phyloP scores from a whole-genome alignment of 1,140 invertebrate species.

The Pseudomyrmex dendroicus region DNA sequence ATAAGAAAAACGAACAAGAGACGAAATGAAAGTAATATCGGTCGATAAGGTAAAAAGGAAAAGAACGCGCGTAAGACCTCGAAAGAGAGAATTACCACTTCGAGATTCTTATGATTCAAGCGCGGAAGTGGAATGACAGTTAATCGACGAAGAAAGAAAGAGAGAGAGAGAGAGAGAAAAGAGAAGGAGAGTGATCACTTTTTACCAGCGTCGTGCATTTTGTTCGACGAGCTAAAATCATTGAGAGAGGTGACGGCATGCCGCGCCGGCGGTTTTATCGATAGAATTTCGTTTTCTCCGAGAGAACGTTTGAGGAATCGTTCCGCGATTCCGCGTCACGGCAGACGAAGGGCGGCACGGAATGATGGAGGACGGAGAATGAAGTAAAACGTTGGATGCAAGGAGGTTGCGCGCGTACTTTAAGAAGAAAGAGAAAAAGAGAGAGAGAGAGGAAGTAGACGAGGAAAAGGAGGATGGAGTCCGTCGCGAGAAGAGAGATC shows the following conservation, averaged over 20 bases:
- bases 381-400: slow-evolving; percentile 31
- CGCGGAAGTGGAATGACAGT: slow-evolving; percentile 65
- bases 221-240: slow-evolving; percentile 65
- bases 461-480: slow-evolving; percentile 45
- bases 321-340: slow-evolving; percentile 23
- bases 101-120: slow-evolving; percentile 45
- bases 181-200: slow-evolving; percentile 49
- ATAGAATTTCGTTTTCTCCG: slow-evolving; percentile 66
- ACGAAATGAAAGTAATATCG: slow-evolving; percentile 28
- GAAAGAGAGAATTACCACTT: slow-evolving; percentile 34
- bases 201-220: slow-evolving; percentile 63
- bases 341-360: neutral
- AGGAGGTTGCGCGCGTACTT: slow-evolving; percentile 58
- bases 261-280: slow-evolving; percentile 60
- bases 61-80: neutral
- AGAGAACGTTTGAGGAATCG: slow-evolving; percentile 60
- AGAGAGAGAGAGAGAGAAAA: neutral
- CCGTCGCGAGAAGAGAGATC: slow-evolving; percentile 57
- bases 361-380: neutral
- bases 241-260: slow-evolving; percentile 51
- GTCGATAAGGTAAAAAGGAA: neutral
- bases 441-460: slow-evolving; percentile 35
- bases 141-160: slow-evolving; percentile 58
- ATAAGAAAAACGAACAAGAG: neutral
- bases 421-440: slow-evolving; percentile 37